Conservation (phyloP, 2,113 vertebrate species). For the Agapornis roseicollis region DNA sequence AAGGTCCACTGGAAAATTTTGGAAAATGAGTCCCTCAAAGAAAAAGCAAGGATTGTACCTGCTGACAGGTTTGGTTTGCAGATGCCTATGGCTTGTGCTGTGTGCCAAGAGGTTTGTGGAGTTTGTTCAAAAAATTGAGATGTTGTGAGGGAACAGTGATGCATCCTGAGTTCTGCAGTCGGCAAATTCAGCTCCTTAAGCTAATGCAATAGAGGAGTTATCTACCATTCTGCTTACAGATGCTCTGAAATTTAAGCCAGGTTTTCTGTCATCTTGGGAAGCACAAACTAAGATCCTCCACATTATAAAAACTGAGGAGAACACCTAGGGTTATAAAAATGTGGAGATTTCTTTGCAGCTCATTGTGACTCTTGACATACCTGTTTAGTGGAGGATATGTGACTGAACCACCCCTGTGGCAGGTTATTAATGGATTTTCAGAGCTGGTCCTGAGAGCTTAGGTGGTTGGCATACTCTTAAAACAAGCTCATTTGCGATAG, state of each 20-base stretch:
- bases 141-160: rapidly evolving
- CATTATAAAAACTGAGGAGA: rapidly evolving
- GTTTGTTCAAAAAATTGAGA: neutral
- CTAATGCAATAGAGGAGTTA: neutral
- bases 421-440: neutral
- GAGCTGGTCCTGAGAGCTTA: neutral
- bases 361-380: neutral
- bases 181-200: neutral
- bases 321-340: neutral
- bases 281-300: neutral
- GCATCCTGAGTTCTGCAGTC: neutral
- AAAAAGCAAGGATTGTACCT: neutral
- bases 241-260: neutral
- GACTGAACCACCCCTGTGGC: neutral
- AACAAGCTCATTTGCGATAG: neutral
- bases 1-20: neutral
- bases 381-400: neutral
- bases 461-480: neutral
- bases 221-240: neutral
- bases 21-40: neutral
- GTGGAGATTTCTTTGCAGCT: neutral
- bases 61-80: neutral
- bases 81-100: neutral
- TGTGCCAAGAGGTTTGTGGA: neutral
- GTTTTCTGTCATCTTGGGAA: neutral